A percentile compares a stretch with the other conserved stretches of the same genome.
These are phyloP conservation scores for Pimephales promelas DNA, from an alignment of 2,113 vertebrate genomes.

Conservation along the genomic window DNA sequence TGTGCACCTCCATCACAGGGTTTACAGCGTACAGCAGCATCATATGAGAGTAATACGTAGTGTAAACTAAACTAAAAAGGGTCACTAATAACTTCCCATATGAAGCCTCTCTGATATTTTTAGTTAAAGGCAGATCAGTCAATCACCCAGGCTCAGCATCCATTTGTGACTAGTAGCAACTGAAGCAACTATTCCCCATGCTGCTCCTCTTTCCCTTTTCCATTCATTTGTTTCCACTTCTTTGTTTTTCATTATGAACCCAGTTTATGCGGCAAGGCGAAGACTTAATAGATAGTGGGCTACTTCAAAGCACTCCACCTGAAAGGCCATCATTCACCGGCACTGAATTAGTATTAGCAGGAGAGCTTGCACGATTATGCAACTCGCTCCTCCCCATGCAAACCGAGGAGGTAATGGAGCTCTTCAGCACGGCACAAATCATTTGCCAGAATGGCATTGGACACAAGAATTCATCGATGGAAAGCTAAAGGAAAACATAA, in stretches of 20 bases:
- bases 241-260: conserved; percentile 39
- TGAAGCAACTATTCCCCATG: not conserved
- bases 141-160: not conserved
- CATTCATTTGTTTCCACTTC: conserved; percentile 8
- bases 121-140: not conserved
- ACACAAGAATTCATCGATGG: not conserved
- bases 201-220: not conserved
- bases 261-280: conserved; percentile 15
- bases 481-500: not conserved
- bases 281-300: conserved; percentile 50
- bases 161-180: conserved; percentile 7
- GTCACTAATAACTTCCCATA: not conserved
- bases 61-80: not conserved
- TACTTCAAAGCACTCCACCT: conserved; percentile 55
- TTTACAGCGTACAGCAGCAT: not conserved
- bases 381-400: not conserved
- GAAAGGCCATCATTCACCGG: conserved; percentile 49
- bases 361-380: conserved; percentile 28
- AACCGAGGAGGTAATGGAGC: conserved; percentile 47
- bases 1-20: not conserved
- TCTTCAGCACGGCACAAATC: conserved; percentile 50
- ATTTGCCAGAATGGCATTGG: not conserved
- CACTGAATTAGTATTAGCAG: conserved; percentile 41
- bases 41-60: not conserved
- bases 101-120: not conserved